phyloP scores from a whole-genome alignment of 1,140 invertebrate genomes.

The Thaumetopoea pityocampa region DNA sequence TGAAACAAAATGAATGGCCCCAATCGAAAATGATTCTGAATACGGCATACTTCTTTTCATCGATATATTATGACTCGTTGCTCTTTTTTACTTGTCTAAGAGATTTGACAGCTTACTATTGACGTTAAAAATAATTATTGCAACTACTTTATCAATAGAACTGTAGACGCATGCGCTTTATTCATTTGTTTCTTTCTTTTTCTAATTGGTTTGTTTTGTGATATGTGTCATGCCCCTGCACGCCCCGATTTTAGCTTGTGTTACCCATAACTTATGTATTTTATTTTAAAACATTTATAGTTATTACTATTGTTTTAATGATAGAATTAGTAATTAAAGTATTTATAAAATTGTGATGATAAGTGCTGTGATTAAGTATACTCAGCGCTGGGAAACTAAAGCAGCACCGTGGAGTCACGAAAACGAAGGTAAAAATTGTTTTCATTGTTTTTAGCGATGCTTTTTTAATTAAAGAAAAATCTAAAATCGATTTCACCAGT shows the following conservation, averaged over 20 bases:
- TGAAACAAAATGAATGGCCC: no score
- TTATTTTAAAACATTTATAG: constrained; percentile 53
- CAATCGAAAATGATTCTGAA: no score
- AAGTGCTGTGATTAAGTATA: constrained; percentile 74
- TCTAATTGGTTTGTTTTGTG: constrained; percentile 70
- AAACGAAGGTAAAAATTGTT: constrained; percentile 74
- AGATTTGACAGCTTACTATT: constrained; percentile 25
- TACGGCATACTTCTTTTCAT: no score
- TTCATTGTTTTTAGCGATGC: constrained; percentile 68
- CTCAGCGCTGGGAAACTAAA: constrained; percentile 70
- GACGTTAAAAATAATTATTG: constrained; percentile 25
- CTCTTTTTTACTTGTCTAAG: no score
- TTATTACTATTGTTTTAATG: constrained; percentile 55
- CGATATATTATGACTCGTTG: no score
- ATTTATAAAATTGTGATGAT: constrained; percentile 72
- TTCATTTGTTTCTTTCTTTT: constrained; percentile 44
- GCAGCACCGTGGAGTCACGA: constrained; percentile 75
- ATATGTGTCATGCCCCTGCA: constrained; percentile 63
- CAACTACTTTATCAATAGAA: constrained; percentile 54
- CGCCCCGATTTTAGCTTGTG: constrained; percentile 63
- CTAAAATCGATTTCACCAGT: constrained; percentile 41
- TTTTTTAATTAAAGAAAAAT: constrained; percentile 43
- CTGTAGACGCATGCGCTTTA: constrained; percentile 60
- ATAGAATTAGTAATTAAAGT: constrained; percentile 52
- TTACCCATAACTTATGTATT: constrained; percentile 63